Evolutionary conservation across 2,797 vertebrate species (phyloP), one percentile per base, ranked within the genome.

Genomic region (Spinibarbus caldwelli): DNA sequence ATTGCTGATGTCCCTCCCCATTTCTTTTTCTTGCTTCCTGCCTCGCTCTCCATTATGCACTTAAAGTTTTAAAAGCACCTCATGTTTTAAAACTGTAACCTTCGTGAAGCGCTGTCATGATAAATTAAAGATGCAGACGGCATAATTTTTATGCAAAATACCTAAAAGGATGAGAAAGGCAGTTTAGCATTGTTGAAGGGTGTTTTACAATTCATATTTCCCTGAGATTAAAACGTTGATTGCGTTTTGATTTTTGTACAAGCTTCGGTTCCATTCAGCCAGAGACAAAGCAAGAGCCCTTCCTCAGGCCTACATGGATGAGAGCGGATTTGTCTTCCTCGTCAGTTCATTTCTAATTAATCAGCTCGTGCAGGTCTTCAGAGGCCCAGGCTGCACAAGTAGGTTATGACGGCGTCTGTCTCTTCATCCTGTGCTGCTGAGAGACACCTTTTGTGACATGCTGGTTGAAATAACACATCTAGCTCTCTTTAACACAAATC

Each of bases 311-410:
- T 4, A 5, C 19, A n/a, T 6, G 10, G 3, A 57, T 6, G 45
- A 77, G 82, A 86, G 85, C 73, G 79, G 83, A 82, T 84, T 84
- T 75, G 21, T 64, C 89, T 87, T 59, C 62, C 85, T 83, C 89
- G 87, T 91, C 89, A 83, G 88, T 86, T 92, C 86, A 88, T 91
- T 86, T 91, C 88, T 91, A 86, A 91, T 93, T 91, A 92, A 92
- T 92, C 70, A 89, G 86, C 84, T 84, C 79, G 36, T 80, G 43
- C 49, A 38, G 38, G 73, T 85, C 84, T 87, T 90, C 47, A 85
- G 82, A 90, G 87, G 59, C 57, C 83, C 82, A 45, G 47, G 86
- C 73, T 5, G 86, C 73, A 71, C 49, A 87, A 71, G 75, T 84
- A 70, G 79, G 87, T 91, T 76, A 77, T 77, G 72, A 38, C 31